Percentiles rank a stretch among this genome's conserved stretches.
These are phyloP conservation scores for Drosophila lowei DNA, from an alignment of 1,140 invertebrate genomes.

Conservation along the genomic window DNA sequence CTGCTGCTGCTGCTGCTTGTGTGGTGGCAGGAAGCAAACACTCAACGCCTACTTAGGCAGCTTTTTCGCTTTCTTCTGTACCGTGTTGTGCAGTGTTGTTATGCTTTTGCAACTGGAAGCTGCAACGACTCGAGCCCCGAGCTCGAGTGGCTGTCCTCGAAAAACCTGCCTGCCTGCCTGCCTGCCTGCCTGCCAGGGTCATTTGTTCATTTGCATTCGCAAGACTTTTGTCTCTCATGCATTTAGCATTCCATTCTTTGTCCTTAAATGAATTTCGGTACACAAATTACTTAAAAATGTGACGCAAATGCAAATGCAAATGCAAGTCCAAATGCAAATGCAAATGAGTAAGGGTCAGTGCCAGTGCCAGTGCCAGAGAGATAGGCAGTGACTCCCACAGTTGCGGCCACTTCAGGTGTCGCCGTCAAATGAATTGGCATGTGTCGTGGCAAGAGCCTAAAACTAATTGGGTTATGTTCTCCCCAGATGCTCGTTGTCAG, in stretches of 20 bases:
- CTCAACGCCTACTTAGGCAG: slow-evolving; percentile 62
- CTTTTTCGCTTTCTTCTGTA: slow-evolving; percentile 23
- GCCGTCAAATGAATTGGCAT: slow-evolving; percentile 62
- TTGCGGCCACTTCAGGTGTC: slow-evolving; percentile 23
- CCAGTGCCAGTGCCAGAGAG: background rate
- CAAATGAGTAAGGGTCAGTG: slow-evolving; percentile 5
- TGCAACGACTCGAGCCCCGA: slow-evolving; percentile 20
- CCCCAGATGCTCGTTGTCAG: slow-evolving; percentile 62
- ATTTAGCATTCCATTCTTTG: slow-evolving; percentile 27
- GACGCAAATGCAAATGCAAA: slow-evolving; percentile 63
- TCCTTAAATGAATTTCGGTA: slow-evolving; percentile 20
- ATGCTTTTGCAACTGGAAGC: slow-evolving; percentile 25
- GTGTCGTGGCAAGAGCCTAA: slow-evolving; percentile 59
- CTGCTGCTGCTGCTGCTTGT: slow-evolving; percentile 33
- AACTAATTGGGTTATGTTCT: slow-evolving; percentile 74
- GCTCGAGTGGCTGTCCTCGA: slow-evolving; percentile 47
- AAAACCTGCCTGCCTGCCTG: slow-evolving; percentile 1
- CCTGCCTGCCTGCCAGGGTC: slow-evolving; percentile 68
- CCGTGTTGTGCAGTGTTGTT: slow-evolving; percentile 8
- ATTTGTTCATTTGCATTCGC: slow-evolving; percentile 73
- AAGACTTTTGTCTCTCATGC: slow-evolving; percentile 60
- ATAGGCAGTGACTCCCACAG: background rate
- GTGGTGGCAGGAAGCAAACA: slow-evolving; percentile 76
- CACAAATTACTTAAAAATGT: slow-evolving; percentile 64
- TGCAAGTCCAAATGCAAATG: slow-evolving; percentile 15